Conservation (phyloP, 2,113 vertebrate genomes). For the Gnathonemus echidnorhynchus region DNA sequence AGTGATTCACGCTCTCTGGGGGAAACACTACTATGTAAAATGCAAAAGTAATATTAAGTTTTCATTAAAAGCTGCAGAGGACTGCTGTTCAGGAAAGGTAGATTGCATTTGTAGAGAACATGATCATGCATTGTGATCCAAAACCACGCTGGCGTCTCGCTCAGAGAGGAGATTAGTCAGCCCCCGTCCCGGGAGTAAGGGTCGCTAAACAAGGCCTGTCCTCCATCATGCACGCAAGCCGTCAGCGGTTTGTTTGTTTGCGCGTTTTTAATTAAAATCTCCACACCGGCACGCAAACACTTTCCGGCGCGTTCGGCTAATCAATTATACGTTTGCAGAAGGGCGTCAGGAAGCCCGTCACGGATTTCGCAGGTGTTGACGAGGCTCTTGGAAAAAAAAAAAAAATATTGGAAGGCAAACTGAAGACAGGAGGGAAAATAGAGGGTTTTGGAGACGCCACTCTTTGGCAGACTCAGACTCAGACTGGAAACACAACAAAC, state of each 20-base stretch:
- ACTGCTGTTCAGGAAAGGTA: neutral
- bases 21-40: neutral
- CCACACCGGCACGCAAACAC: constrained; percentile 1
- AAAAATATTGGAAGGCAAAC: neutral
- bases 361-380: neutral
- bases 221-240: neutral
- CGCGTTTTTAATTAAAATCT: constrained; percentile 13
- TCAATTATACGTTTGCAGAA: constrained; percentile 15
- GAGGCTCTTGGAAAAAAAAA: neutral
- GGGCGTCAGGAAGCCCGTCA: neutral
- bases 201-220: neutral
- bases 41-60: neutral
- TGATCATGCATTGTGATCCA: neutral
- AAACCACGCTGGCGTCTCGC: neutral
- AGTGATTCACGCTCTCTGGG: neutral
- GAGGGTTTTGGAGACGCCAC: neutral
- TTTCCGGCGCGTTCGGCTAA: neutral
- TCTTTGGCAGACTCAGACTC: neutral
- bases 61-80: neutral
- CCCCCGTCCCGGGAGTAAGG: neutral
- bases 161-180: neutral
- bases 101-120: neutral
- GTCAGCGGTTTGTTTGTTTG: constrained; percentile 2
- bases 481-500: neutral
- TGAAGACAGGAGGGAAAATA: neutral